A percentile compares a stretch with the other conserved stretches of the same genome.
phyloP scores from a whole-genome alignment of 1,140 invertebrate genomes.

The Ylistrum balloti region DNA sequence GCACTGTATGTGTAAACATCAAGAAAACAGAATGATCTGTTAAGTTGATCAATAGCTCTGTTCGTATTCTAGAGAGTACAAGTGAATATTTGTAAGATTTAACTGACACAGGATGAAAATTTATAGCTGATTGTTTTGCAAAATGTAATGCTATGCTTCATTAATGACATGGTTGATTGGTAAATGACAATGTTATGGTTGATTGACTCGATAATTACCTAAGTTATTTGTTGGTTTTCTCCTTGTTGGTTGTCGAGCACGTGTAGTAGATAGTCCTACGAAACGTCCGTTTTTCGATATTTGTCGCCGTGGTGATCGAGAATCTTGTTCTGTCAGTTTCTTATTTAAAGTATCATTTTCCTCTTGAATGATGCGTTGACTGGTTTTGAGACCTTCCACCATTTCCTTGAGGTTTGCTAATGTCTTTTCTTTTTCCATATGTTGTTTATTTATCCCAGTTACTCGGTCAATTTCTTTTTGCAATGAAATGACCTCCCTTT shows the following conservation, averaged over 20 bases:
- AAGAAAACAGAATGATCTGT: too few relatives aligned
- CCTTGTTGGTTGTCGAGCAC: not conserved
- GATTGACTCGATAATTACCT: not conserved
- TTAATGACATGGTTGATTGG: too few relatives aligned
- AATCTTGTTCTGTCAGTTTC: not conserved
- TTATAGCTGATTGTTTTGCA: too few relatives aligned
- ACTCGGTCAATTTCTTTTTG: conserved; percentile 55
- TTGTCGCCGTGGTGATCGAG: conserved; percentile 14
- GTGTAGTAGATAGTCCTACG: not conserved
- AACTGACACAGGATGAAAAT: too few relatives aligned
- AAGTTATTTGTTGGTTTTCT: not conserved
- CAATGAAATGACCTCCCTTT: conserved; percentile 49
- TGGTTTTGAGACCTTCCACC: conserved; percentile 42
- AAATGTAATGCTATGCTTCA: too few relatives aligned
- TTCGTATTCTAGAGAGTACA: too few relatives aligned
- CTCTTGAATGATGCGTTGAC: not conserved
- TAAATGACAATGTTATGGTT: not conserved
- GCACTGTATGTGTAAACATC: too few relatives aligned
- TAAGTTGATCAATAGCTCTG: too few relatives aligned
- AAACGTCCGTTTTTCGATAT: not conserved
- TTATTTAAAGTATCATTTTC: not conserved
- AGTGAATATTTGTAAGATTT: too few relatives aligned
- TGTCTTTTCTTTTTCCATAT: conserved; percentile 60
- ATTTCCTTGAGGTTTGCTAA: conserved; percentile 53
- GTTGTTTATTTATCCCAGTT: conserved; percentile 43